Conservation (phyloP, 1,140 invertebrate species). For the Apis cerana region DNA sequence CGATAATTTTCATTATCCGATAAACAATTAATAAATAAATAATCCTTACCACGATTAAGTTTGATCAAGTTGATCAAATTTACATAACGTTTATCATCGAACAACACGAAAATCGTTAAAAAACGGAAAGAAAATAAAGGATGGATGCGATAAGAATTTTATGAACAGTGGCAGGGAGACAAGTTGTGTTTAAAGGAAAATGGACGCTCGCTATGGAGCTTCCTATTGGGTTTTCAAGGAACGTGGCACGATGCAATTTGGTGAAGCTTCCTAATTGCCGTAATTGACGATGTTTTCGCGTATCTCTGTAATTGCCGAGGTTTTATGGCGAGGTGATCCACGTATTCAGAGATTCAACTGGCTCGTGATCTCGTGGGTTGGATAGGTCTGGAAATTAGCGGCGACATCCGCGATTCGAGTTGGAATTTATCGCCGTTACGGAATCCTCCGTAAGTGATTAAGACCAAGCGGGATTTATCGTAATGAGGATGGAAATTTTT, state of each 20-base stretch:
- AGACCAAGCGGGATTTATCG: neutral
- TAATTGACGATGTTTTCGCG: slow-evolving; percentile 29
- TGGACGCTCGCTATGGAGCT: neutral
- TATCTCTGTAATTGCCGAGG: slow-evolving; percentile 29
- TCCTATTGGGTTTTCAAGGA: neutral
- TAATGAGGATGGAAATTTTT: neutral
- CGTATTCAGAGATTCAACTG: neutral
- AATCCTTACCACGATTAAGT: neutral
- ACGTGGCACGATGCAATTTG: slow-evolving; percentile 4
- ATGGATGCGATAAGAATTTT: neutral
- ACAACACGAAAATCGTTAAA: neutral
- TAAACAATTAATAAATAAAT: neutral
- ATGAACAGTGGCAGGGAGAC: neutral
- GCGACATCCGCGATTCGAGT: neutral
- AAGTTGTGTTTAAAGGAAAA: slow-evolving; percentile 15
- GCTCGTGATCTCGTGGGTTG: neutral
- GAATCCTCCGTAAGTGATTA: neutral
- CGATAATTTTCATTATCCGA: neutral
- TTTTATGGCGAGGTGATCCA: slow-evolving; percentile 2
- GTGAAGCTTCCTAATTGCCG: slow-evolving; percentile 21
- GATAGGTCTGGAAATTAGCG: neutral
- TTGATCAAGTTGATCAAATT: neutral
- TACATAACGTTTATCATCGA: neutral
- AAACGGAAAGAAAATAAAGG: neutral
- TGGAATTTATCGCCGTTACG: slow-evolving; percentile 9